These are phyloP conservation scores for Galleria mellonella DNA, from an alignment of 1,140 invertebrate genomes.

Conservation along the genomic window DNA sequence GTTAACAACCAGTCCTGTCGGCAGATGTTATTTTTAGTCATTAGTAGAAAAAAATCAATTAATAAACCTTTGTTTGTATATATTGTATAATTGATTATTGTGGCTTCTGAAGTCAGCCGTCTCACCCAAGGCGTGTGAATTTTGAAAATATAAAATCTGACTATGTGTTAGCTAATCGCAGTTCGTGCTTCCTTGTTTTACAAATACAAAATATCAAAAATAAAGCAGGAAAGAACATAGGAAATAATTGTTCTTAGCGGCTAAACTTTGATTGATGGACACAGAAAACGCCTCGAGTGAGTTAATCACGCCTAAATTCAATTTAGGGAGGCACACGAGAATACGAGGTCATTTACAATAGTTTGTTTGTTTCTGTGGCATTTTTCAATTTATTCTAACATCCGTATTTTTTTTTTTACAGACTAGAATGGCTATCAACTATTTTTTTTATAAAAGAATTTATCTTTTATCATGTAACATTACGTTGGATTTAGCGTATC, in stretches of 20 bases:
- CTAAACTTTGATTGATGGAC: conserved; percentile 67
- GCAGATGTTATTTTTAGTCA: conserved; percentile 66
- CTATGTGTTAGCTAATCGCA: conserved; percentile 53
- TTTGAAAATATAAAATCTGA: conserved; percentile 60
- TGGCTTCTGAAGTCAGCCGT: conserved; percentile 59
- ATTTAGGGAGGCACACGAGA: conserved; percentile 64
- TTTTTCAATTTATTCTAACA: conserved; percentile 27
- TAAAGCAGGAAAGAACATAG: conserved; percentile 31
- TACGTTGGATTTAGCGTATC: too few species aligned
- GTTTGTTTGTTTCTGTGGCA: conserved; percentile 63
- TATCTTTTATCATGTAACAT: too few species aligned
- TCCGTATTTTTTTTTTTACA: too few species aligned
- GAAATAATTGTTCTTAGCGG: conserved; percentile 54
- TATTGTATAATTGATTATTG: conserved; percentile 70
- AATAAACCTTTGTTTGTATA: conserved; percentile 65
- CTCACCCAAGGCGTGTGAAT: conserved; percentile 51
- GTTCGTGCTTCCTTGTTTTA: conserved; percentile 24
- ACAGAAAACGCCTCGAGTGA: conserved; percentile 70
- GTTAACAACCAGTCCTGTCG: conserved; percentile 54
- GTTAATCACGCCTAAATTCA: conserved; percentile 69
- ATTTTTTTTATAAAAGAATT: too few species aligned
- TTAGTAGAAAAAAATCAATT: conserved; percentile 67
- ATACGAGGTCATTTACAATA: conserved; percentile 48
- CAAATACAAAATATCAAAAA: conserved; percentile 4
- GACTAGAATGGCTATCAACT: too few species aligned